Evolutionary conservation across 1,140 invertebrate species (phyloP).

Genomic region (Zelostemma sp.): DNA sequence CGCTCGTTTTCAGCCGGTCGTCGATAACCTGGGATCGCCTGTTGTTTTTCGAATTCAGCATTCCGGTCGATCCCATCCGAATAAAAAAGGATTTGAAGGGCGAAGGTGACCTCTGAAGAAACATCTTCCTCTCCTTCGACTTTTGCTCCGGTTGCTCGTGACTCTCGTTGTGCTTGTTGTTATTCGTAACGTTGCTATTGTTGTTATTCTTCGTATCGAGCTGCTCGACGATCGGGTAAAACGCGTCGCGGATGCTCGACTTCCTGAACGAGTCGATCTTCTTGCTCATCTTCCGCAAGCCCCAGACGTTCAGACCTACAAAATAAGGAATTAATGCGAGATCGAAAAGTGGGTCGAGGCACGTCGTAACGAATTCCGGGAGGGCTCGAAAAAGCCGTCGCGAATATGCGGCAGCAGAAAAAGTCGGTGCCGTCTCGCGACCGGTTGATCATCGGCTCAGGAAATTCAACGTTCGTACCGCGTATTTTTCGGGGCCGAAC

Average conservation of each 20-base stretch:
- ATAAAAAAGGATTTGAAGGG: constrained; percentile 81
- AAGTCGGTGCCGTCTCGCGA: constrained; percentile 26
- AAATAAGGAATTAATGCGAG: constrained; percentile 20
- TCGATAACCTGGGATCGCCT: constrained; percentile 61
- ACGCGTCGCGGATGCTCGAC: constrained; percentile 74
- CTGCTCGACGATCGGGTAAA: constrained; percentile 57
- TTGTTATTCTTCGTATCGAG: constrained; percentile 50
- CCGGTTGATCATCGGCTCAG: constrained; percentile 4
- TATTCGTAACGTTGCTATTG: constrained; percentile 51
- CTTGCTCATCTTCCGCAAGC: constrained; percentile 79
- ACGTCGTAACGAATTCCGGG: too few species aligned
- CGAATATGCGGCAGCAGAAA: not conserved
- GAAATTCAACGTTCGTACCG: constrained; percentile 33
- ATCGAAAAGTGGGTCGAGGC: not conserved
- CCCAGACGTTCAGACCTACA: constrained; percentile 82
- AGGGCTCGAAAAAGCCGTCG: too few species aligned
- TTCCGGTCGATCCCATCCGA: constrained; percentile 81
- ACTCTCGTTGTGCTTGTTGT: constrained; percentile 59
- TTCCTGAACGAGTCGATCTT: constrained; percentile 82
- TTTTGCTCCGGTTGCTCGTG: constrained; percentile 67
- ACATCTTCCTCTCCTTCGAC: constrained; percentile 63
- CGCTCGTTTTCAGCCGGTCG: constrained; percentile 50
- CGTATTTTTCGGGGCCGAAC: constrained; percentile 51
- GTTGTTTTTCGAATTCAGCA: constrained; percentile 75
- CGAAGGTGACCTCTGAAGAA: constrained; percentile 72